Conservation (phyloP, 2,113 vertebrate species). For the Arothron firmamentum region DNA sequence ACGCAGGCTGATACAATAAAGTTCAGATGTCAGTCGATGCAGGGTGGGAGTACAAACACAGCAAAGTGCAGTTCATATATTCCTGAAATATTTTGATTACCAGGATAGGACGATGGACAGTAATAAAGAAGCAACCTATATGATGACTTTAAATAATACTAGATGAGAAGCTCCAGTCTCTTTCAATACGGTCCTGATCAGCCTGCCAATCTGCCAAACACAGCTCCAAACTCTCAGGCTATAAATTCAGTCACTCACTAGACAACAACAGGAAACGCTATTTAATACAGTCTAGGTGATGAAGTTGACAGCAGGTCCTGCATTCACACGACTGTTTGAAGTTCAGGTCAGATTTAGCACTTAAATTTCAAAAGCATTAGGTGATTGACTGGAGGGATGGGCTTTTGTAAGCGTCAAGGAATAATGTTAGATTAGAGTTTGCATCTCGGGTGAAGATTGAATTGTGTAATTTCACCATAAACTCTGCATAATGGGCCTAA, state of each 20-base stretch:
- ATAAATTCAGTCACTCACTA: not conserved
- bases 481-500: not conserved
- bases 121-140: too few species aligned
- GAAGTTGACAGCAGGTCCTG: conserved; percentile 25
- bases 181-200: too few species aligned
- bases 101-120: too few species aligned
- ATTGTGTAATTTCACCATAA: conserved; percentile 6
- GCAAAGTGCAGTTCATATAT: not conserved
- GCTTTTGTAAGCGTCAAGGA: conserved; percentile 27
- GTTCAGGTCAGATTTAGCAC: conserved; percentile 46
- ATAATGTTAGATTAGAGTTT: conserved; percentile 44
- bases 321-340: conserved; percentile 15
- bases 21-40: conserved; percentile 20
- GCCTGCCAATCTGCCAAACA: too few species aligned
- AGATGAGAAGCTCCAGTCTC: too few species aligned
- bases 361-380: conserved; percentile 51
- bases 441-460: conserved; percentile 21
- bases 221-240: too few species aligned
- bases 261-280: not conserved
- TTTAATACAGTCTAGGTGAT: conserved; percentile 39
- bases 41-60: not conserved
- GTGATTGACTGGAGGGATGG: conserved; percentile 48
- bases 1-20: conserved; percentile 20
- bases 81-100: not conserved
- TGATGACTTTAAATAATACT: too few species aligned